Evolutionary conservation across 2,113 vertebrate genomes (phyloP), one percentile per base, ranked within the genome.

Genomic region (Raja brachyura): DNA sequence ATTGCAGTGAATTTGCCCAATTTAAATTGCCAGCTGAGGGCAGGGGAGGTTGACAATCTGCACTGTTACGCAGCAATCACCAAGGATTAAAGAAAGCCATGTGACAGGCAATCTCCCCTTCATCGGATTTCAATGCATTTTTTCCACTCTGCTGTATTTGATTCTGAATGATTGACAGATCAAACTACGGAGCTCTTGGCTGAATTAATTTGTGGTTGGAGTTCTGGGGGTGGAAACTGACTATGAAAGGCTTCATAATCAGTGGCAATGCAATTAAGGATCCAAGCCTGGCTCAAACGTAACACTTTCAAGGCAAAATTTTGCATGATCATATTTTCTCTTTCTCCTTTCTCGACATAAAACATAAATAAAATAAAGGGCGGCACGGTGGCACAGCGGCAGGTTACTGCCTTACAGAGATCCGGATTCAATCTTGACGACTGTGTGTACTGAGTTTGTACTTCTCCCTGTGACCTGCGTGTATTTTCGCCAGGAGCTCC

Each of bases 151-250:
- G 54, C 20, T 25, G 20, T 10, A 48, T 81, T 81, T 81, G 25
- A 56, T 81, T 81, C 18, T 81, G 78, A 56, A 81, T 54, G 78
- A 81, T 81, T 81, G 78, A 81, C 78, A 81, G 78, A 20, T 56
- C 48, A 16, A 54, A 81, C 18, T 8, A 54, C 78, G 54, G 18
- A 56, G 28, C 48, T 10, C 22, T 81, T 25, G 78, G 39, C 78
- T 81, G 18, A 81, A 54, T 22, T 81, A 22, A 56, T 18, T 54
- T 81, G 1, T 54, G 18, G 0, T 48, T 25, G 20, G 78, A 81
- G 39, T 54, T 54, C 18, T 8, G 14, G 16, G 18, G 39, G 78
- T 54, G 48, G 39, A 81, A 54, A 22, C 22, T 81, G 39, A 11
- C 20, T 81, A 3, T 33, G 14, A 11, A 8, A 13, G 9, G 7